Evolutionary conservation across 2,113 vertebrate genomes (phyloP), one percentile per base, ranked within the genome.

Genomic region (Sphaerodactylus townsendi): DNA sequence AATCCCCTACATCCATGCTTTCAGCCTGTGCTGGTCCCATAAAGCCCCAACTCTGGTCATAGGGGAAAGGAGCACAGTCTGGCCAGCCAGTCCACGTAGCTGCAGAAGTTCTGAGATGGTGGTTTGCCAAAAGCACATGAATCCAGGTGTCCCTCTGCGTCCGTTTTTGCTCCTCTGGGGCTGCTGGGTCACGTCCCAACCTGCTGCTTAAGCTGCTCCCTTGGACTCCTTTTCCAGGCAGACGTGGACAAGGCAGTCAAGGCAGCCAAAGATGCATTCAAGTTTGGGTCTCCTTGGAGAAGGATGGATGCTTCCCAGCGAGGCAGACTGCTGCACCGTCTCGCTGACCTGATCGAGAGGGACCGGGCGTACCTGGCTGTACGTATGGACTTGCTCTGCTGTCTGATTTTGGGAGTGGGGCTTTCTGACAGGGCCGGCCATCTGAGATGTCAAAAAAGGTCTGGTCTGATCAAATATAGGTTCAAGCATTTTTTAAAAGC

Each of bases 241-340:
- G 99, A 99, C 1, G 98, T 99, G 62, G 96, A 99, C 84, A 98
- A 95, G 90, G 99, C 99, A 0, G 98, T 99, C 10, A 93, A 97
- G 84, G 98, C 98, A 8, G 98, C 98, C 39, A 94, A 81, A 53
- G 91, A 97, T 0, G 99, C 98, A 1, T 99, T 99, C 91, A 95
- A 90, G 87, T 90, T 98, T 83, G 99, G 98, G 35, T 99, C 98
- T 0, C 98, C 98, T 5, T 99, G 99, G 99, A 95, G 99, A 89
- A 96, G 97, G 81, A 98, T 96, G 97, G 98, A 99, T 0, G 98
- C 98, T 0, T 99, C 98, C 0, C 91, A 98, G 0, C 96, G 99
- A 0, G 98, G 98, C 64, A 93, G 96, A 48, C 96, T 99, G 37
- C 93, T 99, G 82, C 86, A 90, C 91, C 96, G 96, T 0, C 75